Conservation (phyloP, 30 jellyfish, hydroid and myxozoan genomes). For the Cassiopea xamachana region DNA sequence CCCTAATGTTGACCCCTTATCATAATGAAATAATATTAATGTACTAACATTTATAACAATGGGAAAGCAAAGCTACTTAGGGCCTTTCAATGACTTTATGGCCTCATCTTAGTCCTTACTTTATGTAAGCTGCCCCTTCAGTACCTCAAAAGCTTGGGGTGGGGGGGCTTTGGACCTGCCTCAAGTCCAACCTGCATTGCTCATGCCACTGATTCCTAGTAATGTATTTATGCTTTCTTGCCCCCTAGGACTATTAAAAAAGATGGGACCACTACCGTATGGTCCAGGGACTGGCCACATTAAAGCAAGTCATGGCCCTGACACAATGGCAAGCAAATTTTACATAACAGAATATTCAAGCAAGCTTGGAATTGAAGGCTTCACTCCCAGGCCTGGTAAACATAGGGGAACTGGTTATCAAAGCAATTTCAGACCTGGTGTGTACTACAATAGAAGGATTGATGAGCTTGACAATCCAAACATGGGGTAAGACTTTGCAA, state of each 20-base stretch:
- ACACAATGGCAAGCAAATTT: slow-evolving; percentile 38
- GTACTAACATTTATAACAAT: too few species aligned
- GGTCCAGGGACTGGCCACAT: slow-evolving; percentile 80
- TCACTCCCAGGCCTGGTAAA: slow-evolving; percentile 67
- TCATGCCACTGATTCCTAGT: background rate
- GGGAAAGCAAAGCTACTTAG: too few species aligned
- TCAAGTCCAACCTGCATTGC: background rate
- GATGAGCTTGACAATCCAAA: slow-evolving; percentile 81
- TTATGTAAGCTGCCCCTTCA: too few species aligned
- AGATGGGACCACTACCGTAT: slow-evolving; percentile 71
- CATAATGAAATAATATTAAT: too few species aligned
- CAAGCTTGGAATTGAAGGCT: slow-evolving; percentile 65
- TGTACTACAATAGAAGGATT: slow-evolving; percentile 70
- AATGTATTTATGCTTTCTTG: too few species aligned
- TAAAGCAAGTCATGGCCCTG: slow-evolving; percentile 76
- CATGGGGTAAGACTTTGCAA: slow-evolving; percentile 52
- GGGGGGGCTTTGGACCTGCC: too few species aligned
- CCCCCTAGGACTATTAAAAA: background rate
- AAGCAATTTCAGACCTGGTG: slow-evolving; percentile 84
- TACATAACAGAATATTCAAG: slow-evolving; percentile 80
- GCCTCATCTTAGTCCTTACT: too few species aligned
- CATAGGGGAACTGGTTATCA: slow-evolving; percentile 86
- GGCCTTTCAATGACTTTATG: too few species aligned
- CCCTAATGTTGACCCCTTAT: too few species aligned
- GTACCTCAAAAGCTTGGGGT: too few species aligned